Conservation (phyloP, 2,797 vertebrate genomes). For the Avahi laniger region DNA sequence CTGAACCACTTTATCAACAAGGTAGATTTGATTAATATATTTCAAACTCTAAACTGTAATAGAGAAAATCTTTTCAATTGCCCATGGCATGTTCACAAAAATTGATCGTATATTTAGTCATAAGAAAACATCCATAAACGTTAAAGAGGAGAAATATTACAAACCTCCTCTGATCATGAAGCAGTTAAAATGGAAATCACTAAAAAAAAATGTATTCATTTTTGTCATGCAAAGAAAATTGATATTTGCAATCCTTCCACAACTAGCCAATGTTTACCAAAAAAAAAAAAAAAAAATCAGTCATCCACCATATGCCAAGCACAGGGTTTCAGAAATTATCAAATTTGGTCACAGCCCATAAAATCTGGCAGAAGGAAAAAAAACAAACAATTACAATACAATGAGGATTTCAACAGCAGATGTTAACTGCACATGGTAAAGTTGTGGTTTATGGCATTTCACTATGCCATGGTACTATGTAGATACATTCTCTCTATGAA, state of each 20-base stretch:
- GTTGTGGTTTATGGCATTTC: background rate
- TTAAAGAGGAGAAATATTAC: background rate
- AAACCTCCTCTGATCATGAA: background rate
- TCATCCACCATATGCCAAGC: background rate
- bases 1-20: background rate
- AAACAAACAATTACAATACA: background rate
- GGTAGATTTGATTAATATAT: background rate
- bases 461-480: background rate
- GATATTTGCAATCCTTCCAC: background rate
- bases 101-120: background rate
- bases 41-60: background rate
- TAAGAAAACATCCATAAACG: background rate
- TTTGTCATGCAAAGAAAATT: background rate
- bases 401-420: background rate
- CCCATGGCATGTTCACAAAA: background rate
- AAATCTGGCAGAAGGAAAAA: background rate
- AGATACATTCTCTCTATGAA: background rate
- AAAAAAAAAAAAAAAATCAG: background rate
- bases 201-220: slow-evolving; percentile 1
- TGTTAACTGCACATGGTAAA: background rate
- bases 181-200: background rate
- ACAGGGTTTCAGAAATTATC: background rate
- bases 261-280: background rate
- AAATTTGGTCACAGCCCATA: background rate
- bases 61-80: background rate